Base-by-base conservation (phyloP, 2,888 invertebrate genomes). In the Heteromyza rotundicornis region DNA sequence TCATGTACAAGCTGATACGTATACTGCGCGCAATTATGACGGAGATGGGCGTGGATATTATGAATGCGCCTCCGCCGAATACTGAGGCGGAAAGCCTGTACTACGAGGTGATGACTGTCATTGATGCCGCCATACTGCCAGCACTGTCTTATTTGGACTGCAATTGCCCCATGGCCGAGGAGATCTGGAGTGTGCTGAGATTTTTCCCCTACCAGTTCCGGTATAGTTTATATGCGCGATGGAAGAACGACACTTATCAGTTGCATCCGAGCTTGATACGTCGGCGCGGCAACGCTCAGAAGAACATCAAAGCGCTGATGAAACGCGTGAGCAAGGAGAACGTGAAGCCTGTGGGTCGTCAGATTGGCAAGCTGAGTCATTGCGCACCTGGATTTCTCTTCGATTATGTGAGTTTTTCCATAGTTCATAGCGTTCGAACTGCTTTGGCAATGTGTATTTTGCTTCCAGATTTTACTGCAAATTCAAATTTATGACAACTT, bases 321-420 rank as follows among this genome's bases (percentile, higher is more conserved):
- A 98, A 98, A 84, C 90, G 93, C 66, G 95, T 96, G 36, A 96
- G 96, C 73, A 99, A 99, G 80, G 99, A 99, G 82, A 99, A 97
- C 76, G 95, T 98, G 5, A 99, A 98, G 82, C 95, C 94, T 1
- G 93, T 96, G 64, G 99, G 99, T 0, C 87, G 99, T 63, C 90
- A 94, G 53, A 92, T 99, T 67, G 99, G 98, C 14, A 99, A 99
- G 85, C 86, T 98, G 32, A 95, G 96, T 23, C 98, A 99, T 81
- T 95, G 94, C 55, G 94, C 96, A 49, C 98, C 99, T 0, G 94
- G 94, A 8, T 92, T 96, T 74, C 87, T 99, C 5, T 98, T 99
- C 80, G 98, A 99, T 84, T 98, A 98, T 82, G 95, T 96, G 73
- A 75, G 78, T 70, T 40, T 20, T 64, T 22, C 17, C 0, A 14